Base-by-base conservation (phyloP, 1,140 invertebrate species). In the Ctenoplectra terminalis region DNA sequence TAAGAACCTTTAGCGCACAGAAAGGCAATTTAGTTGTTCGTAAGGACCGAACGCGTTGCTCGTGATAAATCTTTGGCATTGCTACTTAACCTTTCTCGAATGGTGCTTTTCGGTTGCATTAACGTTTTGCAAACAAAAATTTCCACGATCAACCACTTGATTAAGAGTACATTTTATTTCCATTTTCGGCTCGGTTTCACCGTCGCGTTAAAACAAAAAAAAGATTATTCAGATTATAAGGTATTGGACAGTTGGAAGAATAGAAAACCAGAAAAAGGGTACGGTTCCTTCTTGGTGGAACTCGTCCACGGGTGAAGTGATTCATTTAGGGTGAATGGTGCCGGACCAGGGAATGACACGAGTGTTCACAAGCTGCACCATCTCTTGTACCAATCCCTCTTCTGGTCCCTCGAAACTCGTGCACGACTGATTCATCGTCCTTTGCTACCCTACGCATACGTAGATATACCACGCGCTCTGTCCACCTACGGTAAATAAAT, bases 291-390 rank as follows among this genome's bases (percentile, higher is more conserved):
- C 69, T 52, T 50, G 66, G 70, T 60, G 46, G 31, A 56, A 8
- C 31, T 81, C 60, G 40, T 67, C 17, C 8, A 64, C 29, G 56
- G 46, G 34, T 82, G 60, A 70, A 76, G 64, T 90, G 86, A 90
- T 88, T 90, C 86, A 88, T 84, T 64, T 37, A 29, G 64, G 67
- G 46, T 84, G 83, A 61, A 89, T 90, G 90, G 88, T 91, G 88
- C 85, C 56, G 87, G 75, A 90, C 80, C 85, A 90, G 90, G 87
- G 90, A 91, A 91, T 91, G 89, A 92, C 91, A 92, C 90, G 88
- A 92, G 90, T 92, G 90, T 90, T 91, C 91, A 92, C 91, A 92
- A 92, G 88, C 90, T 87, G 90, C 88, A 92, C 90, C 87, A 88
- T 84, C 79, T 87, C 87, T 37, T 52, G 48, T 34, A 87, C 37